Evolutionary conservation across 2,888 invertebrate genomes (phyloP), one percentile per base, ranked within the genome.

Genomic region (Caenorhabditis sulstoni): DNA sequence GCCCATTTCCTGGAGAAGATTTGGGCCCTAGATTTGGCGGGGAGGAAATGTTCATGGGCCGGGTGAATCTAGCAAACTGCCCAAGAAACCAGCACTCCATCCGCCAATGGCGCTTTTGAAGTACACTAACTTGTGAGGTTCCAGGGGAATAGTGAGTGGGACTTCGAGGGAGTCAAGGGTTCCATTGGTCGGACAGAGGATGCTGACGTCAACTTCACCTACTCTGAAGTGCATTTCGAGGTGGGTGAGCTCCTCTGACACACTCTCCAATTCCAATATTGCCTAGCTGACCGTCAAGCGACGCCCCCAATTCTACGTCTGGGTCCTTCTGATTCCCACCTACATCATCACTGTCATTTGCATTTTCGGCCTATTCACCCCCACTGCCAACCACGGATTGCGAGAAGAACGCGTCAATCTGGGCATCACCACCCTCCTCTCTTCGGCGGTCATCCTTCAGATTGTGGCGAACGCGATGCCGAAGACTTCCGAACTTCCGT

Each of bases 391-490:
- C 22, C 45, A 81, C 12, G 85, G 85, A 41, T 70, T 84, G 12
- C 57, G 85, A 35, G 85, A 84, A 35, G 84, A 85, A 58, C 73
- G 82, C 47, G 85, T 85, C 22, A 84, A 82, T 39, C 73, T 86
- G 35, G 86, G 86, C 0, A 77, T 86, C 53, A 83, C 86, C 1
- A 86, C 86, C 4, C 70, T 86, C 0, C 67, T 86, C 14, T 86
- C 86, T 9, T 83, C 84, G 0, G 83, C 86, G 22, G 86, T 86
- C 11, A 86, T 86, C 29, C 65, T 86, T 12, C 83, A 86, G 79
- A 86, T 86, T 57, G 83, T 86, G 5, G 83, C 86, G 0, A 78
- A 81, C 39, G 79, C 86, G 0, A 86, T 86, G 86, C 86, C 86
- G 3, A 86, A 86, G 44, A 84, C 86, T 3, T 80, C 81, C 7